Evolutionary conservation across 2,797 vertebrate species (phyloP).

Genomic region (Phoxinus dragarum): DNA sequence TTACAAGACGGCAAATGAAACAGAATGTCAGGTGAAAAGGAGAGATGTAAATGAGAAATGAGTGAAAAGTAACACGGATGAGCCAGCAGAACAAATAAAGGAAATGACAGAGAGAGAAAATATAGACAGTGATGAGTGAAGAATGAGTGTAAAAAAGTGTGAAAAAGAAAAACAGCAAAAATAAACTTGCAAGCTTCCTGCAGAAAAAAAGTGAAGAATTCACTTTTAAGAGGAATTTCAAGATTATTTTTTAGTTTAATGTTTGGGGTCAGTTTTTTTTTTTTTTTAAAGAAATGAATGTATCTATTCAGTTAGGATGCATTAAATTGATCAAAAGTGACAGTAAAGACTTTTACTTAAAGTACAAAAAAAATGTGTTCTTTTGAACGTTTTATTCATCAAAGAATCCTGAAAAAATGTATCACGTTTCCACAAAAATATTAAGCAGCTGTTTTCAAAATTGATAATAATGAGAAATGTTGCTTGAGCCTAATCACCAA

Average conservation of each 20-base stretch:
- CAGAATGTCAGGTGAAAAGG: background rate
- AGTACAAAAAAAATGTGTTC: background rate
- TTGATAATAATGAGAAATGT: background rate
- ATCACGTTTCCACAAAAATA: background rate
- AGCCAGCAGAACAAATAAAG: slow-evolving; percentile 64
- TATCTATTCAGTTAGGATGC: background rate
- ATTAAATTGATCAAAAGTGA: background rate
- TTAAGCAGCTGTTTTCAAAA: slow-evolving; percentile 9
- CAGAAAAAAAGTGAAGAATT: no score
- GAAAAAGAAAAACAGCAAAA: slow-evolving; percentile 74
- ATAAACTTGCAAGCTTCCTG: slow-evolving; percentile 66
- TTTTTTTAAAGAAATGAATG: no score
- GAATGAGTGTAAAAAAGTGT: slow-evolving; percentile 62
- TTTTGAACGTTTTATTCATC: background rate
- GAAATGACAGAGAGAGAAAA: slow-evolving; percentile 20
- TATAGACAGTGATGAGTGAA: slow-evolving; percentile 14
- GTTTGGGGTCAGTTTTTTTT: background rate
- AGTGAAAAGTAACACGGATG: slow-evolving; percentile 49
- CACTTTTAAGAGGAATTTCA: background rate
- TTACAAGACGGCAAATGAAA: background rate
- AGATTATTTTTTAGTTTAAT: background rate
- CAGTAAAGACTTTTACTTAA: background rate
- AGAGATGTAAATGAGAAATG: slow-evolving; percentile 26
- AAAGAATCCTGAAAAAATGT: background rate
- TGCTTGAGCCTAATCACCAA: background rate